Percentiles rank a stretch among this genome's conserved stretches.
Conservation (phyloP, 2,888 invertebrate genomes). For the Atrina japonica region DNA sequence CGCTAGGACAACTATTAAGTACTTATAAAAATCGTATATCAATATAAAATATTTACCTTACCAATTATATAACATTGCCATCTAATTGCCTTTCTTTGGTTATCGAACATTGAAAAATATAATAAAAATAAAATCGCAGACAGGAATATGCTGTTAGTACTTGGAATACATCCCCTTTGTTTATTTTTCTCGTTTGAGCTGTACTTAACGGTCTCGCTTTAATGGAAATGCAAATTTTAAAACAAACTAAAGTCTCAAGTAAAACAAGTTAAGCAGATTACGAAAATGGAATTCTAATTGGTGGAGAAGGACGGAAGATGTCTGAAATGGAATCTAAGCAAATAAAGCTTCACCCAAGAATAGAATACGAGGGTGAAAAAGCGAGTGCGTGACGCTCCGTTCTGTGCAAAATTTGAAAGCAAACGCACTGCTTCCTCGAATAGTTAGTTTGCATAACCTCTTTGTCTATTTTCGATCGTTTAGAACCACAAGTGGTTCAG, state of each 20-base stretch:
- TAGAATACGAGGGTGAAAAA: not conserved
- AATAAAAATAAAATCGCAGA: not conserved
- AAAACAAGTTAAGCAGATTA: not conserved
- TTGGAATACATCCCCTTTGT: not conserved
- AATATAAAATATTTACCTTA: conserved; percentile 5
- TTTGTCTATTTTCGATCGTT: too few species aligned
- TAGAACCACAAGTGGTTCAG: too few species aligned
- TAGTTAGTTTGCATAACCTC: too few species aligned
- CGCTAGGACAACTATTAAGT: too few species aligned
- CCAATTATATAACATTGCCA: conserved; percentile 15
- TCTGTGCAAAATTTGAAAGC: too few species aligned
- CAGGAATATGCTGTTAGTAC: not conserved
- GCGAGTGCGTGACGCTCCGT: too few species aligned
- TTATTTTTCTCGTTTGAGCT: not conserved
- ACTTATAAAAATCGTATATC: not conserved
- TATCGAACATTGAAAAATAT: not conserved
- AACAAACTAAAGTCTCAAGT: not conserved
- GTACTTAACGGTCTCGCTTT: conserved; percentile 8
- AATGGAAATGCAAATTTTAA: conserved; percentile 21
- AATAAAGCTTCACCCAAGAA: not conserved
- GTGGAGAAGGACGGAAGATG: not conserved
- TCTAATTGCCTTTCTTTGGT: not conserved
- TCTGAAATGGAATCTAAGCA: conserved; percentile 2
- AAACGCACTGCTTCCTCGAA: too few species aligned
- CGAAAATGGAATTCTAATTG: conserved; percentile 9